Percentiles rank a stretch among this genome's conserved stretches.
phyloP scores from a whole-genome alignment of 2,113 vertebrate species.

The Tor tambroides region DNA sequence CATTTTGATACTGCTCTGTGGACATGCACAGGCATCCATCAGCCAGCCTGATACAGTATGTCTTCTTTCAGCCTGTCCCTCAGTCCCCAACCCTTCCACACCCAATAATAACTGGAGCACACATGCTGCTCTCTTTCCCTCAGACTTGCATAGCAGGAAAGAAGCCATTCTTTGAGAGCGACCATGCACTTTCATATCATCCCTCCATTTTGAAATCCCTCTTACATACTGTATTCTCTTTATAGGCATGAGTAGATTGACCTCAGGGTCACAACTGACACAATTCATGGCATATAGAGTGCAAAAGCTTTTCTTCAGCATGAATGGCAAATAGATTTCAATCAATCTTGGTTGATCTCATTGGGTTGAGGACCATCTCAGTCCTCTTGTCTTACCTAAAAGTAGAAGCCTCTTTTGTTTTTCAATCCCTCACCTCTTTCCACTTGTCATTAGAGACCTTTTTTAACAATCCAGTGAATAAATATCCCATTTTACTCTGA shows the following conservation, averaged over 20 bases:
- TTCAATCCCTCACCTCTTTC: neutral
- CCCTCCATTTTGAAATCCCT: constrained; percentile 73
- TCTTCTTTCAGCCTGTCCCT: constrained; percentile 58
- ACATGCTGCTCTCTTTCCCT: constrained; percentile 59
- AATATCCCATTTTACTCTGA: neutral
- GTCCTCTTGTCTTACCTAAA: neutral
- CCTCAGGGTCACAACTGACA: neutral
- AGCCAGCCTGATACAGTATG: constrained; percentile 62
- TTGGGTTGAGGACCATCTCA: neutral
- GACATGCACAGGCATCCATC: constrained; percentile 72
- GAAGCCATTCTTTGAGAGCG: constrained; percentile 37
- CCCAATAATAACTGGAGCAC: constrained; percentile 41
- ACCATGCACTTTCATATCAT: constrained; percentile 64
- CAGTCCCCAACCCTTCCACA: constrained; percentile 48
- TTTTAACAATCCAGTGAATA: neutral
- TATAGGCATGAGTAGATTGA: neutral
- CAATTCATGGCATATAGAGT: neutral
- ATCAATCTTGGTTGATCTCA: neutral
- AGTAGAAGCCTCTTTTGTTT: neutral
- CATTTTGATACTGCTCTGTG: constrained; percentile 62
- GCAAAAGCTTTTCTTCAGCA: neutral
- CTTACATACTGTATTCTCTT: neutral
- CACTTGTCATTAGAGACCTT: neutral
- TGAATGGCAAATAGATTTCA: too few relatives aligned
- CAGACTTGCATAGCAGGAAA: constrained; percentile 74